Evolutionary conservation across 2,888 invertebrate species (phyloP).

Genomic region (Acanthoscelides obtectus): DNA sequence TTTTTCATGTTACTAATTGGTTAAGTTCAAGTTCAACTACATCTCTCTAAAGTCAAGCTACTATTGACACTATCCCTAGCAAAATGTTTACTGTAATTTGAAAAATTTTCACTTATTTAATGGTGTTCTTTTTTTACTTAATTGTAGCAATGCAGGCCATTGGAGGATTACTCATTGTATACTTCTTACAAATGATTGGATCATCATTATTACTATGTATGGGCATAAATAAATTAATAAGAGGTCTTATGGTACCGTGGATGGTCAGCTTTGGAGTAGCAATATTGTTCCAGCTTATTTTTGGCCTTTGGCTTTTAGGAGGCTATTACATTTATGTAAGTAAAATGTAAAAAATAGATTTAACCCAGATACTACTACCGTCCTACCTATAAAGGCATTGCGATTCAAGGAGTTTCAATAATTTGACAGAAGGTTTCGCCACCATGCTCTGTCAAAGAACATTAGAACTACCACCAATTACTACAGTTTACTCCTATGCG

Average conservation of each 20-base stretch:
- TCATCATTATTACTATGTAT: constrained; percentile 58
- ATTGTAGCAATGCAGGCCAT: constrained; percentile 69
- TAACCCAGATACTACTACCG: too few species aligned
- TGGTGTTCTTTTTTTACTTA: constrained; percentile 7
- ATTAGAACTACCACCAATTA: too few species aligned
- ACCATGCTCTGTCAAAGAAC: too few species aligned
- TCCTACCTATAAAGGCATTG: too few species aligned
- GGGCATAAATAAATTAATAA: constrained; percentile 63
- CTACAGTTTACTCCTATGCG: too few species aligned
- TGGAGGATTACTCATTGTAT: constrained; percentile 60
- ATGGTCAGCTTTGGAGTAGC: constrained; percentile 62
- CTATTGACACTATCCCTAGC: too few species aligned
- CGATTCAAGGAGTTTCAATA: too few species aligned
- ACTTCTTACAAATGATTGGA: constrained; percentile 53
- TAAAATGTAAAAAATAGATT: too few species aligned
- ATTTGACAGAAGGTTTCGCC: too few species aligned
- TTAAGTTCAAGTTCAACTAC: too few species aligned
- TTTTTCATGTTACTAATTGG: too few species aligned
- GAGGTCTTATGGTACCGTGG: constrained; percentile 83
- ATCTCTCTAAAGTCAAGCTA: too few species aligned
- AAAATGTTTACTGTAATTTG: neutral
- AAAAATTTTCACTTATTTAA: neutral
- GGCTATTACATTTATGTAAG: constrained; percentile 91
- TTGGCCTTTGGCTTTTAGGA: constrained; percentile 80
- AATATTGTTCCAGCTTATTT: constrained; percentile 70